phyloP scores from a whole-genome alignment of 2,888 invertebrate genomes.

The Aporophyla lueneburgensis region DNA sequence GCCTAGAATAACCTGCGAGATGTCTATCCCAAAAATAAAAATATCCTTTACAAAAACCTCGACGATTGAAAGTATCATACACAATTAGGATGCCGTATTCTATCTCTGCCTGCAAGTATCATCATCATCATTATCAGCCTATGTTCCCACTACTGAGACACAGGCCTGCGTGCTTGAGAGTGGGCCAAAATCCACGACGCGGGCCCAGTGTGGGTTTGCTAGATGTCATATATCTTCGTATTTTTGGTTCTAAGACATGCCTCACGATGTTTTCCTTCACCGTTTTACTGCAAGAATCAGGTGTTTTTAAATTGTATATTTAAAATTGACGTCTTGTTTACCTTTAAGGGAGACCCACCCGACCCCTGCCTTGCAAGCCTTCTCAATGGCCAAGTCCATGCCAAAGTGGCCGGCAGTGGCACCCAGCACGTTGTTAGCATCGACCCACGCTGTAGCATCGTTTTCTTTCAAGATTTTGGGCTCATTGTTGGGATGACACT shows the following conservation, averaged over 20 bases:
- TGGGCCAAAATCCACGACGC: too few species aligned
- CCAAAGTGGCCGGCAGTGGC: conserved; percentile 95
- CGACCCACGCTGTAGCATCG: conserved; percentile 93
- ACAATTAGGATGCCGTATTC: background rate
- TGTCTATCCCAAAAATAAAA: too few species aligned
- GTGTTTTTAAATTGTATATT: background rate
- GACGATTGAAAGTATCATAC: background rate
- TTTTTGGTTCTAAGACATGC: too few species aligned
- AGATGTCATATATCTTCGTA: too few species aligned
- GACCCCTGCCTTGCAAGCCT: conserved; percentile 94
- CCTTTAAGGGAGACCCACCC: conserved; percentile 96
- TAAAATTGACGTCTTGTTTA: conserved; percentile 66
- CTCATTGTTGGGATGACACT: conserved; percentile 92
- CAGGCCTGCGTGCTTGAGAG: too few species aligned
- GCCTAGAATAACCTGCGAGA: too few species aligned
- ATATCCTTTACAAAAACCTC: too few species aligned
- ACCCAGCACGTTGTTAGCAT: conserved; percentile 95
- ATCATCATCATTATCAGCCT: too few species aligned
- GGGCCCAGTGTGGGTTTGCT: too few species aligned
- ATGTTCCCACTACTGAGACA: too few species aligned
- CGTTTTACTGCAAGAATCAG: background rate
- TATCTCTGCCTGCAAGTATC: background rate
- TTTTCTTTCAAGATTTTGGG: conserved; percentile 93
- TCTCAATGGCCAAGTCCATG: conserved; percentile 95
- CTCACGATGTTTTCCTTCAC: too few species aligned